Percentiles rank a stretch among this genome's conserved stretches.
These are phyloP conservation scores for Orthosia gothica DNA, from an alignment of 2,888 invertebrate genomes.

Conservation along the genomic window DNA sequence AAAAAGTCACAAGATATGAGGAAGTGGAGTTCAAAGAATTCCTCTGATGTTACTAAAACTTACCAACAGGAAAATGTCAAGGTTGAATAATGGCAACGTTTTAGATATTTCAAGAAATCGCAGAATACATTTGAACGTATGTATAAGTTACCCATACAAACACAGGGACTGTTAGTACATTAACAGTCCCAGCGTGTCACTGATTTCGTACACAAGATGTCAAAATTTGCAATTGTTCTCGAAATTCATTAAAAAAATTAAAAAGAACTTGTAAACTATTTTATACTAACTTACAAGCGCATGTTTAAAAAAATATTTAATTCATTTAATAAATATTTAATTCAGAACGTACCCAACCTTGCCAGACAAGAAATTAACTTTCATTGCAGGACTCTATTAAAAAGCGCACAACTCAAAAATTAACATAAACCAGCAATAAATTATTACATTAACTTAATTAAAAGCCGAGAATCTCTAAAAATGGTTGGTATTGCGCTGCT, in stretches of 20 bases:
- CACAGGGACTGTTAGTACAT: not conserved
- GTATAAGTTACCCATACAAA: not conserved
- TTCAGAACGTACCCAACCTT: not conserved
- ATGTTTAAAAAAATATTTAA: not conserved
- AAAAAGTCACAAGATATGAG: not conserved
- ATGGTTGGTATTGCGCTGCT: constrained; percentile 54
- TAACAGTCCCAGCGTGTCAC: no score
- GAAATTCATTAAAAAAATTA: no score
- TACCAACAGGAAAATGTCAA: constrained; percentile 13
- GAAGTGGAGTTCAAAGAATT: constrained; percentile 5
- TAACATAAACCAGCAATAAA: constrained; percentile 44
- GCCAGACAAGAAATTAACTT: constrained; percentile 28
- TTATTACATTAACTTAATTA: constrained; percentile 63
- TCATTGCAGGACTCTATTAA: constrained; percentile 40
- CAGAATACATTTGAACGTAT: not conserved
- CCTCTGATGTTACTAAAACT: not conserved
- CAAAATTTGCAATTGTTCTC: not conserved
- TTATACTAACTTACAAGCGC: not conserved
- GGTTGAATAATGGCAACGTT: not conserved
- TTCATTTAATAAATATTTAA: constrained; percentile 11
- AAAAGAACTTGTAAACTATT: no score
- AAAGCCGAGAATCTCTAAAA: constrained; percentile 57
- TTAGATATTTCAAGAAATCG: not conserved
- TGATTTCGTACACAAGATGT: no score
- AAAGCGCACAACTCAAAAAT: constrained; percentile 35